Evolutionary conservation across 2,113 vertebrate genomes (phyloP).

Genomic region (Atherinomorus stipes): DNA sequence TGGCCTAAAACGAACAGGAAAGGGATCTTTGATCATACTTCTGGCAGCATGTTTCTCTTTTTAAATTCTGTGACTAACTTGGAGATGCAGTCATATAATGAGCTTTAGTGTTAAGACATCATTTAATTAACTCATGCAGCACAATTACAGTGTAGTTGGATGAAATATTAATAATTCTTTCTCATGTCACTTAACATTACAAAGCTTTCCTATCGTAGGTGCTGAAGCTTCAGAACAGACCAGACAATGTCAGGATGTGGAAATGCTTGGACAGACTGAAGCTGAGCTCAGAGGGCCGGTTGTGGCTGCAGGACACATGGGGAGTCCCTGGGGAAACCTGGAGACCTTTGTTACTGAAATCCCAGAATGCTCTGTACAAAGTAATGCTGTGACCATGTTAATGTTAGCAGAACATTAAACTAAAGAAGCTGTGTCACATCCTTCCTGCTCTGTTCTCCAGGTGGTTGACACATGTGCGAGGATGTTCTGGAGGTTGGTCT

Average conservation of each 20-base stretch:
- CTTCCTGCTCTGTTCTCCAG: background rate
- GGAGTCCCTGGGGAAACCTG: conserved; percentile 14
- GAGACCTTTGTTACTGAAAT: conserved; percentile 22
- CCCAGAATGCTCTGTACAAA: conserved; percentile 20
- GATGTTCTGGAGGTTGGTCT: conserved; percentile 28
- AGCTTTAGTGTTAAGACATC: background rate
- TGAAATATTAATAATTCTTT: background rate
- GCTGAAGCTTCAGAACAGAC: conserved; percentile 5
- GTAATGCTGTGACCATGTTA: background rate
- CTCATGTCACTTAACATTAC: background rate
- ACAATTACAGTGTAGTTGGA: background rate
- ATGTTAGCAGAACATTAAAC: too few relatives aligned
- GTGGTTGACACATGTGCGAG: background rate
- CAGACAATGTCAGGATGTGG: conserved; percentile 10
- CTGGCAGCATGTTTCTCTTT: background rate
- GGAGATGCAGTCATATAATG: background rate
- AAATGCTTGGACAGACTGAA: conserved; percentile 17
- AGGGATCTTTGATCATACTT: too few relatives aligned
- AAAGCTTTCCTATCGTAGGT: background rate
- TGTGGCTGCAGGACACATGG: conserved; percentile 16
- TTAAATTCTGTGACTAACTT: background rate
- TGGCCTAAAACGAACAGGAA: too few relatives aligned
- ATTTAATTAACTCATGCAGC: background rate
- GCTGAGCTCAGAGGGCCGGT: background rate
- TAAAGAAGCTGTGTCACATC: background rate